Percentiles rank a stretch among this genome's conserved stretches.
phyloP scores from a whole-genome alignment of 1,140 invertebrate species.

The Amyelois transitella region DNA sequence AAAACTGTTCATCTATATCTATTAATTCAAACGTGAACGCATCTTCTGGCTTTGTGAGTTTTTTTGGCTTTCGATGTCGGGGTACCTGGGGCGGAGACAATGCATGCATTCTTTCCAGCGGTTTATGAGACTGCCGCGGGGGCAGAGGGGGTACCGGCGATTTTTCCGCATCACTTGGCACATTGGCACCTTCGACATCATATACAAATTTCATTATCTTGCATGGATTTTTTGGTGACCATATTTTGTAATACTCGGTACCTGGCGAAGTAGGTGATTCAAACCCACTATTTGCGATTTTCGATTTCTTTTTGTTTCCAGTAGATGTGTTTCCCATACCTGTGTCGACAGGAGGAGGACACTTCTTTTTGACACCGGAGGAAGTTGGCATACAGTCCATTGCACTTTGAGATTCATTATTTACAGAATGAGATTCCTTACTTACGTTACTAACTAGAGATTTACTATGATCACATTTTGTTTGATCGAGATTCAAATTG shows the following conservation, averaged over 20 bases:
- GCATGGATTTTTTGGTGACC: slow-evolving; percentile 75
- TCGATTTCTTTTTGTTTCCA: slow-evolving; percentile 70
- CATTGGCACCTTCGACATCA: slow-evolving; percentile 71
- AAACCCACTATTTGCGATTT: slow-evolving; percentile 50
- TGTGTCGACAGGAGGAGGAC: slow-evolving; percentile 66
- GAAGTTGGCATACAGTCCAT: slow-evolving; percentile 55
- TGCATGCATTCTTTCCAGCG: slow-evolving; percentile 78
- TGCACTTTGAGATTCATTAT: slow-evolving; percentile 62
- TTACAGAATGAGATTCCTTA: slow-evolving; percentile 63
- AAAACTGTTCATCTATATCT: slow-evolving; percentile 80
- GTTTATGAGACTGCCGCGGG: slow-evolving; percentile 75
- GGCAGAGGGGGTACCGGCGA: slow-evolving; percentile 68
- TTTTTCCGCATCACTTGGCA: slow-evolving; percentile 63
- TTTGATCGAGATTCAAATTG: slow-evolving; percentile 50
- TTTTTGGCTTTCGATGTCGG: slow-evolving; percentile 77
- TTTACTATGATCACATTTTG: slow-evolving; percentile 69
- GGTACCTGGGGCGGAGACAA: slow-evolving; percentile 72
- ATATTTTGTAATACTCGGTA: slow-evolving; percentile 78
- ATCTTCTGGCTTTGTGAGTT: slow-evolving; percentile 78
- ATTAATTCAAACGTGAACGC: slow-evolving; percentile 86
- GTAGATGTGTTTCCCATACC: slow-evolving; percentile 54
- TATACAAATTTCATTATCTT: slow-evolving; percentile 75
- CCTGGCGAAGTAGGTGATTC: slow-evolving; percentile 74
- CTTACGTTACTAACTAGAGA: slow-evolving; percentile 62
- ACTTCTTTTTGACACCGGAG: slow-evolving; percentile 72